These are phyloP conservation scores for Holcopasites calliopsidis DNA, from an alignment of 1,140 invertebrate species.

Conservation along the genomic window DNA sequence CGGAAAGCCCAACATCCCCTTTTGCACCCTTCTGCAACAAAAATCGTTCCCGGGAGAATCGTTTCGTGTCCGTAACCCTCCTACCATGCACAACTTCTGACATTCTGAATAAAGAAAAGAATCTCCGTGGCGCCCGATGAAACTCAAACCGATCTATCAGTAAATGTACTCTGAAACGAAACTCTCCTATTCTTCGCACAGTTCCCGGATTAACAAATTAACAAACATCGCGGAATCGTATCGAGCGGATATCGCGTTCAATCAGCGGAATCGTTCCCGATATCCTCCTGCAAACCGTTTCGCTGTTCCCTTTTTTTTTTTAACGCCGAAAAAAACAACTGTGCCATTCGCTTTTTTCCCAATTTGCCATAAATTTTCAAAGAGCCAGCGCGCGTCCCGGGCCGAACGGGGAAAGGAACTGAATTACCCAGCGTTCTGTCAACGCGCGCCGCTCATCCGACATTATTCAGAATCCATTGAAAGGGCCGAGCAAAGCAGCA, in stretches of 20 bases:
- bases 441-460: constrained; percentile 10
- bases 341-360: background rate
- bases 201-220: background rate
- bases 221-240: background rate
- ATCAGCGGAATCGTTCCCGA: background rate
- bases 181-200: background rate
- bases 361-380: constrained; percentile 10
- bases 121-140: background rate
- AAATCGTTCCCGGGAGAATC: background rate
- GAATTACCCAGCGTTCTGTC: constrained; percentile 36
- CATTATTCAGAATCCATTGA: constrained; percentile 11
- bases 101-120: background rate
- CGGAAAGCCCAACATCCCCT: background rate
- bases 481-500: constrained; percentile 22
- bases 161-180: no score
- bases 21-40: no score
- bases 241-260: background rate
- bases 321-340: background rate
- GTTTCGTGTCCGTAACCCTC: background rate
- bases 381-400: no score
- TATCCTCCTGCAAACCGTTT: background rate
- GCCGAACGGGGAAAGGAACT: background rate
- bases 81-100: background rate
- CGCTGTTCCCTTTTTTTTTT: background rate
- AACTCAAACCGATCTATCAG: background rate